A percentile compares a stretch with the other conserved stretches of the same genome.
phyloP scores from a whole-genome alignment of 2,797 vertebrate genomes.

The Acomys russatus region DNA sequence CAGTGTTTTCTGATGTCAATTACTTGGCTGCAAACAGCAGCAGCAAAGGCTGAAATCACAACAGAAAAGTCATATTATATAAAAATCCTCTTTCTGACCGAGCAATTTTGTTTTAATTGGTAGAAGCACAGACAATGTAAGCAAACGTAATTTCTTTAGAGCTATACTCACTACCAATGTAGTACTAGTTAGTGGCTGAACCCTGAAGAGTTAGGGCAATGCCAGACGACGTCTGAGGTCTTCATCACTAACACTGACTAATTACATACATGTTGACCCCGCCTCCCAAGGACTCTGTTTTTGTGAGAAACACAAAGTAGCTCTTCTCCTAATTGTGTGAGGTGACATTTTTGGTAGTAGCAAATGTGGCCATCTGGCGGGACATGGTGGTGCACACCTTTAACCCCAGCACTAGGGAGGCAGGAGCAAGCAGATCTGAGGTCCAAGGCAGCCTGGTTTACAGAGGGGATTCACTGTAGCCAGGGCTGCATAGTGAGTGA shows the following conservation, averaged over 20 bases:
- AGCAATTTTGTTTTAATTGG: background rate
- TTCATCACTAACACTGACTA: slow-evolving; percentile 36
- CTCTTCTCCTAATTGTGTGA: background rate
- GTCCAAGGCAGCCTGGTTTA: background rate
- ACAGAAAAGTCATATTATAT: background rate
- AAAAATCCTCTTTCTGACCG: background rate
- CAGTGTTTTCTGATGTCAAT: background rate
- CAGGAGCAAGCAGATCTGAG: background rate
- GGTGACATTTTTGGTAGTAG: slow-evolving; percentile 9
- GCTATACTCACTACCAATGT: background rate
- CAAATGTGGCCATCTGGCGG: background rate
- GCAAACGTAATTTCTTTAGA: background rate
- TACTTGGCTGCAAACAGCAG: background rate
- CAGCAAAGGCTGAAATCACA: background rate
- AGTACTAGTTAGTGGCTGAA: slow-evolving; percentile 28
- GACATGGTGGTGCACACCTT: background rate
- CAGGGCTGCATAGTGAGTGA: background rate
- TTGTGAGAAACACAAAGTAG: background rate
- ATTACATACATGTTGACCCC: slow-evolving; percentile 28
- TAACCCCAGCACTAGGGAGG: background rate
- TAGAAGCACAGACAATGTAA: background rate
- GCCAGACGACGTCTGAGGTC: background rate
- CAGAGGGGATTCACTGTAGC: background rate
- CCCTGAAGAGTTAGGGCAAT: background rate
- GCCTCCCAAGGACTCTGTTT: background rate